Evolutionary conservation across 2,888 invertebrate species (phyloP), one percentile per base, ranked within the genome.

Genomic region (Tortrix viridana): DNA sequence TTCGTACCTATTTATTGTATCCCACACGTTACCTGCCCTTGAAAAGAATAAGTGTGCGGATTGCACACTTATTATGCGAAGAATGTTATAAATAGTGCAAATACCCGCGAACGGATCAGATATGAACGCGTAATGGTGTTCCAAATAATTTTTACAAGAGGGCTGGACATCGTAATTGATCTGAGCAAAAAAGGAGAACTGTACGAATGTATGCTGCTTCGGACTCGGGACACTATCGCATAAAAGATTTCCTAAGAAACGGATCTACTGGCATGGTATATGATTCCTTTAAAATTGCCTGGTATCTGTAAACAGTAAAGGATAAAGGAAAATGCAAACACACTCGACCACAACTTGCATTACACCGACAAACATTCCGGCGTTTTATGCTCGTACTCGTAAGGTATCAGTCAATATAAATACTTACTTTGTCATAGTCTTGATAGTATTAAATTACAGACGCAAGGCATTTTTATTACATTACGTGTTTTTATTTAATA

Each of bases 1-100:
- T 88, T 84, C 85, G 78, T 75, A 77, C 72, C 82, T 74, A 84
- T 90, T 92, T 74, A 84, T 90, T 92, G 89, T 88, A 73, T 67
- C 72, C 76, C 74, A 74, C 80, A 80, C 76, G 73, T 86, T 91
- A 91, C 91, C 91, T 92, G 90, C 81, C 69, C 68, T 79, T 86
- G 76, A 81, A 84, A 83, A 76, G 79, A 82, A 82, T 81, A 79
- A 80, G 76, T 71, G 79, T 84, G 81, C 83, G 81, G 84, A 88
- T 87, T 83, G 83, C 79, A 85, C 81, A 79, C 81, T 79, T 83
- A 84, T 82, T 84, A 79, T 80, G 72, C 69, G 74, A 73, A 74
- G 67, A 72, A 74, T 71, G 73, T 76, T 82, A 82, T 77, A 79
- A 84, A 82, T 83, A 83, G 82, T 75, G 76, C 76, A 79, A 81